phyloP scores from a whole-genome alignment of 2,888 invertebrate genomes.

The Drosophila leonis region DNA sequence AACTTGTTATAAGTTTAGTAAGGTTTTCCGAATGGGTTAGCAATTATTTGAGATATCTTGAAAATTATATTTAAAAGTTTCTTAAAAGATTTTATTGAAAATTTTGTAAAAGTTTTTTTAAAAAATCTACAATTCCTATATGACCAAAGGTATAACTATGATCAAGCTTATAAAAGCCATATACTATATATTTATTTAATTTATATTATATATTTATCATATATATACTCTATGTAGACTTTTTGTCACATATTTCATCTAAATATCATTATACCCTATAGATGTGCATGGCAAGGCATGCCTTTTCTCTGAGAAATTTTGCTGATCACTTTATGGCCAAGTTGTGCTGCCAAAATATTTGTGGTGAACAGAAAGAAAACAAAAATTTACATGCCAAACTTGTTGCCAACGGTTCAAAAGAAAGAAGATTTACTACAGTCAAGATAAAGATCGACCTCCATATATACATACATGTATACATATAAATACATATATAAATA shows the following conservation, averaged over 20 bases:
- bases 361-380: constrained; percentile 5
- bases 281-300: constrained; percentile 73
- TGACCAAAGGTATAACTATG: too few relatives aligned
- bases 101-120: too few relatives aligned
- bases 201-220: too few relatives aligned
- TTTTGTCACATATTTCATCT: background rate
- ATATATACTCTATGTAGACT: too few relatives aligned
- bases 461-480: constrained; percentile 25
- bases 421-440: constrained; percentile 65
- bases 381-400: constrained; percentile 52
- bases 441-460: constrained; percentile 71
- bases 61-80: too few relatives aligned
- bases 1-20: too few relatives aligned
- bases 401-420: constrained; percentile 24
- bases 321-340: constrained; percentile 40
- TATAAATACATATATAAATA: constrained; percentile 62
- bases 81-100: too few relatives aligned
- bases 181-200: too few relatives aligned
- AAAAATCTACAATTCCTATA: too few relatives aligned
- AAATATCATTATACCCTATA: background rate
- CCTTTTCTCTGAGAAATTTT: constrained; percentile 13
- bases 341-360: constrained; percentile 37
- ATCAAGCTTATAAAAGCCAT: too few relatives aligned
- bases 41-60: too few relatives aligned
- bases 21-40: too few relatives aligned